Evolutionary conservation across 2,797 vertebrate species (phyloP).

Genomic region (Oreonectes daqikongensis): DNA sequence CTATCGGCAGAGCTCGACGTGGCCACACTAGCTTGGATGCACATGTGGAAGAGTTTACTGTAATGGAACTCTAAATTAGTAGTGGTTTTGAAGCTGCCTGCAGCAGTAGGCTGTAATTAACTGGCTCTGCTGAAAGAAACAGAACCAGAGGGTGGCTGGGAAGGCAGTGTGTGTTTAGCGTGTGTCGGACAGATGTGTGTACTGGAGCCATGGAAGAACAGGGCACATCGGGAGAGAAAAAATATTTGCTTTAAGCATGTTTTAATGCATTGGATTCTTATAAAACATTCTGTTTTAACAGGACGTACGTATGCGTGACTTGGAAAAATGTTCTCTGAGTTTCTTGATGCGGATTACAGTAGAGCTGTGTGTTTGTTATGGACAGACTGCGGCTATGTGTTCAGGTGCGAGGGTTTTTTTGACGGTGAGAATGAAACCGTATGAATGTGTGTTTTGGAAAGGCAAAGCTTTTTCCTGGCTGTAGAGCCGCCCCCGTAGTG

Average conservation of each 20-base stretch:
- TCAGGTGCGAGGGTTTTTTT: constrained; percentile 37
- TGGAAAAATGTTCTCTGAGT: constrained; percentile 10
- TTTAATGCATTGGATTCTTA: constrained; percentile 15
- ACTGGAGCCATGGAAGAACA: constrained; percentile 49
- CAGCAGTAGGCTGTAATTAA: constrained; percentile 87
- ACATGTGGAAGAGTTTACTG: constrained; percentile 89
- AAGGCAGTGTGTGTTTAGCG: constrained; percentile 40
- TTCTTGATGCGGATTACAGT: constrained; percentile 23
- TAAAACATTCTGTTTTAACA: background rate
- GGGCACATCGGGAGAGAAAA: constrained; percentile 27
- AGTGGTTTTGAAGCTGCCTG: constrained; percentile 85
- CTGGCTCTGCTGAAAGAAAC: constrained; percentile 84
- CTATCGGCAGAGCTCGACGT: constrained; percentile 76
- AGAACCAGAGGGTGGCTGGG: constrained; percentile 75
- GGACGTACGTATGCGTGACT: background rate
- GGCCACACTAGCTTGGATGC: constrained; percentile 80
- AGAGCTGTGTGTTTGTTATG: constrained; percentile 33
- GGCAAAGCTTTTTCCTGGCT: constrained; percentile 64
- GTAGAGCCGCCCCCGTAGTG: constrained; percentile 69
- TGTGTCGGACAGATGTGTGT: constrained; percentile 44
- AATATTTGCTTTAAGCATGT: constrained; percentile 37
- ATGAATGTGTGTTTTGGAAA: constrained; percentile 64
- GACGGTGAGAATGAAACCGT: constrained; percentile 36
- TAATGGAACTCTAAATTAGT: constrained; percentile 89
- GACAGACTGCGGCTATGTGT: constrained; percentile 33